Base-by-base conservation (phyloP, 2,113 vertebrate genomes). In the Epinephelus moara region DNA sequence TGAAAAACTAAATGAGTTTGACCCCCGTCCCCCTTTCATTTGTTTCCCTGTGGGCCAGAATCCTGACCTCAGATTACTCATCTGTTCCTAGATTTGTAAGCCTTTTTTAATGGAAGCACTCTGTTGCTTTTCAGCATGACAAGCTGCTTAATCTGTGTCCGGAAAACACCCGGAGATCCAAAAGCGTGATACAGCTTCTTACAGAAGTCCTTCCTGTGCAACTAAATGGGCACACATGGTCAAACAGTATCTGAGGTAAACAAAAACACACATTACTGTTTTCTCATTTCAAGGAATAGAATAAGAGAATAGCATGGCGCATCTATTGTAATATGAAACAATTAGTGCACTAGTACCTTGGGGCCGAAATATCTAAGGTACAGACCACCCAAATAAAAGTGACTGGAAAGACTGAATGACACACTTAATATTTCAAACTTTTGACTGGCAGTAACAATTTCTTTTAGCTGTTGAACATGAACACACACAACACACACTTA, bases 171-270 rank as follows among this genome's bases (percentile, higher is more conserved):
- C 62, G 2, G 53, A 70, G 55, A 79, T 72, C 75, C 72, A 80
- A 78, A 74, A 21, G 49, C 56, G 68, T 64, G 66, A 82, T 76
- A 64, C 66, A 70, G 78, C 74, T 75, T 70, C 63, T 75, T 42
- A 79, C 57, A 47, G 42, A 49, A 52, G 7, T 62, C 11, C 15
- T 30, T 45, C 30, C 47, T 33, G 5, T 64, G 56, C 62, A 63
- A 30, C 56, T 73, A 69, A 74, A 67, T 25, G 11, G 15, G 67
- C n/a, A 52, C 0, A 7, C 52, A 81, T 21, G 13, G 30, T 55
- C 55, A 55, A 45, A 60, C 3, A 3, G 27, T 42, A 64, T 50
- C 33, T 57, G 23, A 79, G 33, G 71, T 70, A 30, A 70, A 60
- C 11, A 67, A 11, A 9, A 56, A 59, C 56, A 27, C 33, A 2